Evolutionary conservation across 2,797 vertebrate genomes (phyloP), one percentile per base, ranked within the genome.

Genomic region (Eulemur coronatus): DNA sequence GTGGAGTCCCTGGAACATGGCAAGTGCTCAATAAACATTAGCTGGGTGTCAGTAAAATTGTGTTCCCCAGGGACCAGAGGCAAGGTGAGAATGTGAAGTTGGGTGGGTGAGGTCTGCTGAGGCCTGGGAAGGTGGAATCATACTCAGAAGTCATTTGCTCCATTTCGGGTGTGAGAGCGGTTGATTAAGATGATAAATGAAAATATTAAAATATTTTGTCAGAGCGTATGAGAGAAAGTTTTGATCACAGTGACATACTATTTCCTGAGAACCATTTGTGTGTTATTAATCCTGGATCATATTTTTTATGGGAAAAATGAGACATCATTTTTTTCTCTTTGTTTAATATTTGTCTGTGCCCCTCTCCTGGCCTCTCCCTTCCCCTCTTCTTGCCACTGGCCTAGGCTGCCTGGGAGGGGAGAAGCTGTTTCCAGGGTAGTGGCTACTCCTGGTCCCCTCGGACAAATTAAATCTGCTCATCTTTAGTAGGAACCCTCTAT

Each of bases 391-490:
- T 65, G 52, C 76, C 35, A n/a, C 17, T 14, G 30, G 41, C 78
- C 13, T 28, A n/a, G 14, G 55, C n/a, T 67, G 35, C 26, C 41
- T 14, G n/a, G 30, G 10, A n/a, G 70, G 67, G 46, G 79, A 76
- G 69, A 61, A 55, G 70, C 80, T 92, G 4, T 97, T 95, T 94
- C 35, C 75, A 75, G 73, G 46, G 61, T 59, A 63, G 73, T 59
- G 80, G 50, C 52, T 75, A 38, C 65, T 94, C 17, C 30, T 59
- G 35, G 55, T 80, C 69, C 73, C 87, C 78, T 87, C 12, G 50
- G 67, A 87, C 81, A 92, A 81, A 88, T 81, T 43, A 94, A 86
- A 96, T 43, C 87, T 95, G 55, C 81, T 96, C 73, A 95, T 90
- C 94, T 76, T 79, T 84, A 73, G 63, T 91, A 91, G 91, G 52